These are phyloP conservation scores for Arizona elegans DNA, from an alignment of 2,113 vertebrate species.

Conservation along the genomic window DNA sequence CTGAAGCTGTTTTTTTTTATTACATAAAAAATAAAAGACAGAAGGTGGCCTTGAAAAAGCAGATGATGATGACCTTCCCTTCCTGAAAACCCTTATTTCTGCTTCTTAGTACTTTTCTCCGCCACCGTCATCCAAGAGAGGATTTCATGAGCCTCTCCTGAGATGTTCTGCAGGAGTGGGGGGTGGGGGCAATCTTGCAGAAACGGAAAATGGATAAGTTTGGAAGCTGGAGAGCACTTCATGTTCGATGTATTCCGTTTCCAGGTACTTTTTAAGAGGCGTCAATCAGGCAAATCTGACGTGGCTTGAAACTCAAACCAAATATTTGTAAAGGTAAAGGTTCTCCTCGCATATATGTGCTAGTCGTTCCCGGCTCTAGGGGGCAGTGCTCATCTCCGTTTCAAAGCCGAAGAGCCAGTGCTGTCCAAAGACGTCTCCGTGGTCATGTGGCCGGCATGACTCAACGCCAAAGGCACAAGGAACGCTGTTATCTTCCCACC, in stretches of 20 bases:
- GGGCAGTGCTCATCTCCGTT: too few species aligned
- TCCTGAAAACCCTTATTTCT: not conserved
- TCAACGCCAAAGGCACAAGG: too few species aligned
- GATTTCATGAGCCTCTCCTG: not conserved
- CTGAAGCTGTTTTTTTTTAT: not conserved
- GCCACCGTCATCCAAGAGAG: not conserved
- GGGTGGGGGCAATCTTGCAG: not conserved
- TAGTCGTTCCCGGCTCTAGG: too few species aligned
- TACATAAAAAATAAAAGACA: not conserved
- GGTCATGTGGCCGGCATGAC: too few species aligned
- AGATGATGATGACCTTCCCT: not conserved
- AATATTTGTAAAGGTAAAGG: too few species aligned
- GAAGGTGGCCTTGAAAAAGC: not conserved
- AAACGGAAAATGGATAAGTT: not conserved
- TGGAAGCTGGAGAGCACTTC: not conserved
- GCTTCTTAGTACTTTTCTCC: not conserved
- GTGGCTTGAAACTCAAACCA: not conserved
- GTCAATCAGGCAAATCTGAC: not conserved
- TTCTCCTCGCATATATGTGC: too few species aligned
- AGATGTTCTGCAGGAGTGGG: not conserved
- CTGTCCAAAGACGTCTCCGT: too few species aligned
- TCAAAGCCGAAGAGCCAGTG: too few species aligned
- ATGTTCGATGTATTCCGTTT: not conserved
- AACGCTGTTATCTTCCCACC: too few species aligned
- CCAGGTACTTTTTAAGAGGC: not conserved